Conservation (phyloP, 2,113 vertebrate genomes). For the Hystrix brachyura region DNA sequence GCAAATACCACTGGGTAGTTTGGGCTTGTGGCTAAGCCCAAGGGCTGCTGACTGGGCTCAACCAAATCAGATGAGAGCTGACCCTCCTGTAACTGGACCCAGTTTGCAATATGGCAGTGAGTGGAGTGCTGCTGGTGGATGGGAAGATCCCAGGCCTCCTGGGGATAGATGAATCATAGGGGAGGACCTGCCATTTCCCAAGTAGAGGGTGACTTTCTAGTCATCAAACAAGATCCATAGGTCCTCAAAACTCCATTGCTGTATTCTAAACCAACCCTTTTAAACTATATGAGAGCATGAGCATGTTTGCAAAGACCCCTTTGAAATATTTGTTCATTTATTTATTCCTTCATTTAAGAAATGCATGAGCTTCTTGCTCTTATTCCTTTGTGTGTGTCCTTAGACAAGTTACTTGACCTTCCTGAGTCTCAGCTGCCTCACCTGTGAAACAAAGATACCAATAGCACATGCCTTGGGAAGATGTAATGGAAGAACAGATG, state of each 20-base stretch:
- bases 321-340: neutral
- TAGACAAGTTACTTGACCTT: neutral
- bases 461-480: neutral
- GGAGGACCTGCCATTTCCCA: conserved; percentile 6
- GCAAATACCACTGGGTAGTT: neutral
- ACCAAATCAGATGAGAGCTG: neutral
- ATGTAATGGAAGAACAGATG: neutral
- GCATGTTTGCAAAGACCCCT: neutral
- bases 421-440: neutral
- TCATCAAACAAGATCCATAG: neutral
- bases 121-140: neutral
- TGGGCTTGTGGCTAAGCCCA: neutral
- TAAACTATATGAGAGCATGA: neutral
- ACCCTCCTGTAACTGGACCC: neutral
- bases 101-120: neutral
- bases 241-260: neutral
- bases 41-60: neutral
- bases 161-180: neutral
- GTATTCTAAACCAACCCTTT: conserved; percentile 34
- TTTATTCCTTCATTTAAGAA: neutral
- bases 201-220: conserved; percentile 42
- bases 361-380: neutral
- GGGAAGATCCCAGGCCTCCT: neutral
- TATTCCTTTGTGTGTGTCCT: neutral
- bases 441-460: neutral